Evolutionary conservation across 2,888 invertebrate species (phyloP).

Genomic region (Nasonia oneida): DNA sequence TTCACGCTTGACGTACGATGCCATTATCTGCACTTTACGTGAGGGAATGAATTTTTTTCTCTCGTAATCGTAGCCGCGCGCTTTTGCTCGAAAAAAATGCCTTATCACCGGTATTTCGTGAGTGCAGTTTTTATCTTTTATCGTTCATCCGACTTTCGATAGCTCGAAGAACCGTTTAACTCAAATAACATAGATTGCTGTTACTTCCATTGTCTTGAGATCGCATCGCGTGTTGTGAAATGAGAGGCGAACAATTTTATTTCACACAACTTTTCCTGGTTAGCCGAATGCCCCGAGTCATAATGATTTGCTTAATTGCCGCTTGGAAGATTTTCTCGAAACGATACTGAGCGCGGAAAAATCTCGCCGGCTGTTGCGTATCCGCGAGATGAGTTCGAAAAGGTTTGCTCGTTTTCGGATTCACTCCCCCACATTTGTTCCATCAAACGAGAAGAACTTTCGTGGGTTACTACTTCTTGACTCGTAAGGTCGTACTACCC

Average conservation of each 20-base stretch:
- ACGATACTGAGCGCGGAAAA: background rate
- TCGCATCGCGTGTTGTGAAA: background rate
- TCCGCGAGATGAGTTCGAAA: too few species aligned
- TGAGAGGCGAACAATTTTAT: background rate
- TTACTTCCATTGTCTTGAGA: background rate
- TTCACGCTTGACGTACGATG: background rate
- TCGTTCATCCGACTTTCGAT: background rate
- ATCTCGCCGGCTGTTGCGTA: background rate
- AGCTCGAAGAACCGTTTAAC: background rate
- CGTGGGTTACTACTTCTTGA: constrained; percentile 7
- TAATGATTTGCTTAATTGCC: background rate
- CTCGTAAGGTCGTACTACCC: constrained; percentile 35
- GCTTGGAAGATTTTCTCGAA: background rate
- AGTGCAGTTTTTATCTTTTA: background rate
- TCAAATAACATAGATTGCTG: background rate
- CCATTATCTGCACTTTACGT: constrained; percentile 37
- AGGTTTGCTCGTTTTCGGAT: background rate
- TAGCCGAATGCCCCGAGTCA: background rate
- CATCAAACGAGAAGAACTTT: background rate
- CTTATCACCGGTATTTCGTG: constrained; percentile 37
- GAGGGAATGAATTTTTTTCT: constrained; percentile 44
- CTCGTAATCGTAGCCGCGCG: background rate
- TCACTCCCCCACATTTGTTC: background rate
- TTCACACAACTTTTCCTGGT: background rate
- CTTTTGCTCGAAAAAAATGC: constrained; percentile 1